Evolutionary conservation across 2,888 invertebrate genomes (phyloP).

Genomic region (Cephus nigrinus): DNA sequence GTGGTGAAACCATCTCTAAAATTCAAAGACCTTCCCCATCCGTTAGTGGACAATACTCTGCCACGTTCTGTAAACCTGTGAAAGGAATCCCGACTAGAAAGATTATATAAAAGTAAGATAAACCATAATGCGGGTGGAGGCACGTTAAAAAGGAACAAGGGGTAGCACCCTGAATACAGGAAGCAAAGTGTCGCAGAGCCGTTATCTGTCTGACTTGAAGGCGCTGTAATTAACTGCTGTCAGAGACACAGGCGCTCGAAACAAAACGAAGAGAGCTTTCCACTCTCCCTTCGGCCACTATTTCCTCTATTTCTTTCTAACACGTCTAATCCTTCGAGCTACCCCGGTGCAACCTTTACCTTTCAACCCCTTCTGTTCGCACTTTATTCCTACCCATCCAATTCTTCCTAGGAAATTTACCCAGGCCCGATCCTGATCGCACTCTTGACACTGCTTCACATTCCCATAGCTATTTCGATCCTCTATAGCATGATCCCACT

Average conservation of each 20-base stretch:
- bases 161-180: not conserved
- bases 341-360: not conserved
- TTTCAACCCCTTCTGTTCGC: not conserved
- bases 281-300: not conserved
- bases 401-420: not conserved
- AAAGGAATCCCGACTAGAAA: not conserved
- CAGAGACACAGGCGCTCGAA: slow-evolving; percentile 41
- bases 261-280: slow-evolving; percentile 26
- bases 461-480: not conserved
- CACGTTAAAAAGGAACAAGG: not conserved
- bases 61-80: too few species aligned
- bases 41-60: too few species aligned
- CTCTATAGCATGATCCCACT: not conserved
- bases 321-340: not conserved
- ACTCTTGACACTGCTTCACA: not conserved
- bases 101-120: not conserved
- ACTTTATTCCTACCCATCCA: slow-evolving; percentile 1
- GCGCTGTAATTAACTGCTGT: slow-evolving; percentile 50
- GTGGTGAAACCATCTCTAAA: too few species aligned
- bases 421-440: not conserved
- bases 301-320: not conserved
- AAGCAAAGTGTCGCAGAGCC: not conserved
- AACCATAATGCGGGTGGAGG: not conserved
- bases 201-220: slow-evolving; percentile 30
- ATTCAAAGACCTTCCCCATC: too few species aligned